Conservation (phyloP, 2,797 vertebrate species). For the Pristis pectinata region DNA sequence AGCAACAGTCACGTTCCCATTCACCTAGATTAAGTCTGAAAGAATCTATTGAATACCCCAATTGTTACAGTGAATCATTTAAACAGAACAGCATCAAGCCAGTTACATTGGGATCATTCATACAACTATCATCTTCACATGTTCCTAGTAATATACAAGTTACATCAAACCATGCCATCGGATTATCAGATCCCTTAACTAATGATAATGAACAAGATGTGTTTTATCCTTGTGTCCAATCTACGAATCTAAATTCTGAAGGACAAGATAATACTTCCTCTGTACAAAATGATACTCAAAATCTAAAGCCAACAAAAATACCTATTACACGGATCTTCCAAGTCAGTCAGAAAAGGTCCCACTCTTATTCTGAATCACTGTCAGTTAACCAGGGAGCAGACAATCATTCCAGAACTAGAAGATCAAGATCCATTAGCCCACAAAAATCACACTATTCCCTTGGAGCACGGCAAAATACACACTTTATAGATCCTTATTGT, state of each 20-base stretch:
- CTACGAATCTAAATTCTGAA: not conserved
- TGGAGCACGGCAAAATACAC: not conserved
- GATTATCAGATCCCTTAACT: not conserved
- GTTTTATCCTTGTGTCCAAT: not conserved
- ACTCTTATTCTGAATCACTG: not conserved
- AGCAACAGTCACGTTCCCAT: not conserved
- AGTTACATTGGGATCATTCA: not conserved
- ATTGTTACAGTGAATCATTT: not conserved
- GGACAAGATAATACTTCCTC: not conserved
- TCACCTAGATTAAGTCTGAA: not conserved
- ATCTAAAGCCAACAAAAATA: not conserved
- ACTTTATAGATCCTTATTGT: not conserved
- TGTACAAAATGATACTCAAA: not conserved
- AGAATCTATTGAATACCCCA: not conserved
- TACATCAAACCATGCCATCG: not conserved
- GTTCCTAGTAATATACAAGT: not conserved
- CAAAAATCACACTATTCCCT: not conserved
- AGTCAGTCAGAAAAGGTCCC: not conserved
- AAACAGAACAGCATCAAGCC: not conserved
- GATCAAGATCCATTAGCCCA: slow-evolving; percentile 6
- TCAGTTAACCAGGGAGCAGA: not conserved
- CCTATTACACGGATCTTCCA: not conserved
- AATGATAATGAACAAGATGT: not conserved
- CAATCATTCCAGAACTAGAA: not conserved
- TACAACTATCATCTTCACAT: not conserved